Conservation (phyloP, 2,113 vertebrate genomes). For the Carassius gibelio region DNA sequence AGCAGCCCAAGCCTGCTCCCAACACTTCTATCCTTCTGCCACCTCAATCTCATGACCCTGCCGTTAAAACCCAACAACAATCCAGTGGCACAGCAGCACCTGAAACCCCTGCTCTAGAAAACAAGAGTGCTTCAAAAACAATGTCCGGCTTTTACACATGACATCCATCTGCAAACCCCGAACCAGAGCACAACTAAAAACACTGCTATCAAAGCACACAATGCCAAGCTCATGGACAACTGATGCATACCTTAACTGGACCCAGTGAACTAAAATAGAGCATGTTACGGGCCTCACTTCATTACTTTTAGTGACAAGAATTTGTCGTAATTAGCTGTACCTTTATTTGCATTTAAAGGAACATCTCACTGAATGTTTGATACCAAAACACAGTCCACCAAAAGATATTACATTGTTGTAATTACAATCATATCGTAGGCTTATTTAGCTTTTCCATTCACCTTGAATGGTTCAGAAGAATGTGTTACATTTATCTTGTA, state of each 20-base stretch:
- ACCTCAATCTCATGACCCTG: neutral
- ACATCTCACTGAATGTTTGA: constrained; percentile 13
- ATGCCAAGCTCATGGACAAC: neutral
- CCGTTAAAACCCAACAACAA: neutral
- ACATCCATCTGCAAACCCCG: neutral
- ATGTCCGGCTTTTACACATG: neutral
- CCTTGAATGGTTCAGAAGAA: neutral
- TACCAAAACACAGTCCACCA: neutral
- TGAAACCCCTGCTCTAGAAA: neutral
- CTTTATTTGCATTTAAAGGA: neutral
- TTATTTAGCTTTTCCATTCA: constrained; percentile 9
- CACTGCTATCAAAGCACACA: neutral
- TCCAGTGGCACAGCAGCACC: constrained; percentile 13
- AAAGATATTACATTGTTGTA: neutral
- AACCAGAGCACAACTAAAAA: neutral
- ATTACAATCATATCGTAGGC: neutral
- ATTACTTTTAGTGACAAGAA: constrained; percentile 9
- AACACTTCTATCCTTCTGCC: constrained; percentile 58
- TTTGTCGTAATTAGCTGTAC: neutral
- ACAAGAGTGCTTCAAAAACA: neutral
- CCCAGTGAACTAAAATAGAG: neutral
- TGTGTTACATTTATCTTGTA: constrained; percentile 38
- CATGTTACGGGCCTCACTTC: neutral
- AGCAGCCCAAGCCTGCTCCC: constrained; percentile 28
- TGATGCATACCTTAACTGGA: neutral